Evolutionary conservation across 2,888 invertebrate species (phyloP), one percentile per base, ranked within the genome.

Genomic region (Sinopyrophorus schimmeli): DNA sequence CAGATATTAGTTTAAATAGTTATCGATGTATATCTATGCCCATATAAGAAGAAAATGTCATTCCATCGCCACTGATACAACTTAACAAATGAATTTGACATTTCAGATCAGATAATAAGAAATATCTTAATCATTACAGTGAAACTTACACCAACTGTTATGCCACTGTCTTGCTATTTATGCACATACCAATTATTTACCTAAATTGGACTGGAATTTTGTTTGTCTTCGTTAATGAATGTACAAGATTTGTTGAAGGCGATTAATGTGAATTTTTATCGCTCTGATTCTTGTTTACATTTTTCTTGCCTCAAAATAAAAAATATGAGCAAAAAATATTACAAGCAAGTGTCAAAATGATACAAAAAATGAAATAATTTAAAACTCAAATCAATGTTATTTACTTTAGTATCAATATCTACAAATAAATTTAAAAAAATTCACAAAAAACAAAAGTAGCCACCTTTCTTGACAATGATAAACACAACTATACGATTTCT

Each of bases 131-230:
- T 37, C 37, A 15, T 17, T 27, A 27, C 24, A 23, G 35, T 31
- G 32, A 31, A 31, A 31, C 24, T 12, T 10, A 32, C 12, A 20
- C 18, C 23, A 24, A 27, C 21, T 26, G 24, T 34, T 43, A 23
- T 18, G 20, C 5, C 10, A 24, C 7, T 23, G 17, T 28, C 6
- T 21, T 32, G 28, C 27, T 23, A 17, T 31, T 31, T 44, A 44
- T 30, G 37, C 18, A 38, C 46, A 32, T 46, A 46, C 46, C 46
- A 17, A 18, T 21, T 15, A 20, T 31, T 41, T 31, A 31, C 24
- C 21, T 42, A 42, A 48, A 41, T 47, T 48, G 41, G 37, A 15
- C 14, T 42, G 48, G 48, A 48, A 48, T 48, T 48, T 48, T 41
- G 35, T 48, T 42, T 37, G 42, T 41, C 35, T 41, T 16, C 16